These are phyloP conservation scores for Prorops nasuta DNA, from an alignment of 1,140 invertebrate genomes.

Conservation along the genomic window DNA sequence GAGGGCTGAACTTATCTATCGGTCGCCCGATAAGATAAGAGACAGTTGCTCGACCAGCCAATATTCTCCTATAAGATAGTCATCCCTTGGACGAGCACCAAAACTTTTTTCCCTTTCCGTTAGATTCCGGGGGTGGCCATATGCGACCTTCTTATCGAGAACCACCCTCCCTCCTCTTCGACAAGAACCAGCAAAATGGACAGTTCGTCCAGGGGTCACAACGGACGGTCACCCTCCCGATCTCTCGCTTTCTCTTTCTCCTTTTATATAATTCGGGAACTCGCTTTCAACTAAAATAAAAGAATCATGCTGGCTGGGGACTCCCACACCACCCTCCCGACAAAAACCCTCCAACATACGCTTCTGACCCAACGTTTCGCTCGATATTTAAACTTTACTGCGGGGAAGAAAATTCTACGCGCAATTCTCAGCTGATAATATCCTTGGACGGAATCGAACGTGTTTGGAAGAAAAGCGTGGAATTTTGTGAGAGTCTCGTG, in stretches of 20 bases:
- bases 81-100: conserved; percentile 38
- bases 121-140: conserved; percentile 11
- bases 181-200: conserved; percentile 22
- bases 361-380: too few relatives aligned
- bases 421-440: too few relatives aligned
- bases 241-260: too few relatives aligned
- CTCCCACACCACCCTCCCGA: not conserved
- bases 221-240: conserved; percentile 14
- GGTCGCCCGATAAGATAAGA: conserved; percentile 48
- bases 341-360: too few relatives aligned
- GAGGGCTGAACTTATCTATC: conserved; percentile 40
- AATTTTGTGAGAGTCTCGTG: too few relatives aligned
- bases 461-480: too few relatives aligned
- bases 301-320: conserved; percentile 54
- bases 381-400: too few relatives aligned
- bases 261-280: conserved; percentile 37
- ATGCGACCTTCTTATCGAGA: conserved; percentile 44
- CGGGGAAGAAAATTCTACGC: too few relatives aligned
- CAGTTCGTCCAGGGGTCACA: conserved; percentile 9
- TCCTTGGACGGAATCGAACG: not conserved
- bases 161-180: conserved; percentile 7
- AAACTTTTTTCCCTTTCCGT: conserved; percentile 26
- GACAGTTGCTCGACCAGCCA: conserved; percentile 26
- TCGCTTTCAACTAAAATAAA: conserved; percentile 49
- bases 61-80: conserved; percentile 39